Evolutionary conservation across 2,888 invertebrate species (phyloP).

Genomic region (Sinohyriopsis cumingii): DNA sequence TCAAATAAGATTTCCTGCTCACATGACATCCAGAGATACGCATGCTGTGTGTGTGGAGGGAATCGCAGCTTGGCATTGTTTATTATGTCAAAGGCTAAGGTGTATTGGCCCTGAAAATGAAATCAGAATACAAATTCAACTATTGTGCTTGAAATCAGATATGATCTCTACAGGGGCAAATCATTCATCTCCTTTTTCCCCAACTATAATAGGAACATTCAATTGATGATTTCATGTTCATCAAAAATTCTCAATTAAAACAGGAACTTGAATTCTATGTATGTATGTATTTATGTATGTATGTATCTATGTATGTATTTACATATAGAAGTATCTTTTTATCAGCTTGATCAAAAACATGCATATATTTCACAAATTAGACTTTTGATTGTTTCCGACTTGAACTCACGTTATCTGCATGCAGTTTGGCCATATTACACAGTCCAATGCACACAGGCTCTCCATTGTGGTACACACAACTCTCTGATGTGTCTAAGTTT

Average conservation of each 20-base stretch:
- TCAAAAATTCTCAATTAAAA: too few relatives aligned
- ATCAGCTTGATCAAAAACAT: not conserved
- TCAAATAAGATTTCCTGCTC: constrained; percentile 68
- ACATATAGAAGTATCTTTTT: too few relatives aligned
- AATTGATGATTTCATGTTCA: too few relatives aligned
- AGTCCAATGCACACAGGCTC: constrained; percentile 82
- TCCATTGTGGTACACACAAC: constrained; percentile 76
- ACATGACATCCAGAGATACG: constrained; percentile 80
- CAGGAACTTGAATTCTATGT: too few relatives aligned
- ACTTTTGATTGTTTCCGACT: not conserved
- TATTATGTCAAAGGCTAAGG: constrained; percentile 77
- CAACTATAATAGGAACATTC: too few relatives aligned
- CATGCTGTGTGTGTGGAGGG: constrained; percentile 77
- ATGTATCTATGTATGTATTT: too few relatives aligned
- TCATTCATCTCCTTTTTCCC: too few relatives aligned
- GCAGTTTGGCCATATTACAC: constrained; percentile 79
- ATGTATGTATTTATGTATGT: too few relatives aligned
- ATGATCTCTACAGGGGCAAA: not conserved
- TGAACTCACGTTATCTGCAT: constrained; percentile 73
- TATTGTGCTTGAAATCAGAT: not conserved
- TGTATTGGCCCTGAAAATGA: constrained; percentile 75
- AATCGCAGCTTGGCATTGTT: constrained; percentile 79
- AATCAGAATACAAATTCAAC: not conserved
- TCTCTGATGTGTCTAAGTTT: constrained; percentile 82
- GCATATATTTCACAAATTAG: not conserved